These are phyloP conservation scores for Holacanthella duospinosa DNA, from an alignment of 2,888 invertebrate genomes.

Conservation along the genomic window DNA sequence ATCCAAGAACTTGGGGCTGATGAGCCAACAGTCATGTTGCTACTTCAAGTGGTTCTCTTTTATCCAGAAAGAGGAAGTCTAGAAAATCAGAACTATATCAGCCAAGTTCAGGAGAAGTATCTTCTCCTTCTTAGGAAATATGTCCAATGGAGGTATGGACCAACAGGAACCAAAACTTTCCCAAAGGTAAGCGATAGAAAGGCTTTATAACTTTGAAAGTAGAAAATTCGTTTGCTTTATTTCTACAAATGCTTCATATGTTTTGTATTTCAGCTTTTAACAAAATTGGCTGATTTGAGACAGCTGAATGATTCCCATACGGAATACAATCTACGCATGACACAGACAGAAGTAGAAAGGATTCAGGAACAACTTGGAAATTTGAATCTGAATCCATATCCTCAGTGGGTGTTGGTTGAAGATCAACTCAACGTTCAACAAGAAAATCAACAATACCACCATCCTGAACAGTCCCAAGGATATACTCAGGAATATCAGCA, in stretches of 20 bases:
- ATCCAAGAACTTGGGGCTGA: constrained; percentile 42
- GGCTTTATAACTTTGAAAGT: not conserved
- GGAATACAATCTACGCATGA: constrained; percentile 38
- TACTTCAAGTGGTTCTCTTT: constrained; percentile 43
- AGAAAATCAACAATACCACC: not conserved
- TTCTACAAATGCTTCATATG: not conserved
- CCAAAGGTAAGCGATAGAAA: constrained; percentile 23
- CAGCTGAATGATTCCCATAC: constrained; percentile 40
- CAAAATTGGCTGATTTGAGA: constrained; percentile 43
- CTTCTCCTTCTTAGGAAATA: constrained; percentile 38
- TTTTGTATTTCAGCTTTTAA: constrained; percentile 42
- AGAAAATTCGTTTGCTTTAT: not conserved
- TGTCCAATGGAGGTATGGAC: constrained; percentile 26
- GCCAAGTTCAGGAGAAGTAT: constrained; percentile 42
- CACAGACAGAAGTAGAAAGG: constrained; percentile 38
- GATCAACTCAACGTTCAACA: constrained; percentile 9
- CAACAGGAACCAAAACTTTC: constrained; percentile 22
- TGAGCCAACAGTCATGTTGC: constrained; percentile 43
- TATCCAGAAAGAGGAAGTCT: constrained; percentile 42
- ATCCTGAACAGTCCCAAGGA: too few species aligned
- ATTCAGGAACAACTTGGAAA: constrained; percentile 39
- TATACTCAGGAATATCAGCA: not conserved
- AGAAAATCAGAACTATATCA: constrained; percentile 39
- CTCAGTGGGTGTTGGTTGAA: constrained; percentile 28
- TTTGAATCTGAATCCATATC: constrained; percentile 37